These are phyloP conservation scores for Capromys pilorides DNA, from an alignment of 2,797 vertebrate species.

Conservation along the genomic window DNA sequence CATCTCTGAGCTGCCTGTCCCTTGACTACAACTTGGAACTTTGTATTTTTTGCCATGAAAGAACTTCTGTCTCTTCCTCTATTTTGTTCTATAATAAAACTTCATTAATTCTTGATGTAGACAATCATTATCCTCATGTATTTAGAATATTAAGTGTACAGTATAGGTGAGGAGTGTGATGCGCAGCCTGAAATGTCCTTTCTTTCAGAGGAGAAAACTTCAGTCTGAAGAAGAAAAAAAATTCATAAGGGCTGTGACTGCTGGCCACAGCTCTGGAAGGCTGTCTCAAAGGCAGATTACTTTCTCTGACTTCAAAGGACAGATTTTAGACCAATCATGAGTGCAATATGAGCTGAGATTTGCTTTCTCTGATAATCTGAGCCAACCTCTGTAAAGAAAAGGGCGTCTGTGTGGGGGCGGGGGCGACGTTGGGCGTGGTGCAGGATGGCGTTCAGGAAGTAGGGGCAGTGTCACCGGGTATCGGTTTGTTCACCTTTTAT, in stretches of 20 bases:
- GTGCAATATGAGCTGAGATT: constrained; percentile 1
- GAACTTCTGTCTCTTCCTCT: constrained; percentile 72
- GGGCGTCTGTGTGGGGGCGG: not conserved
- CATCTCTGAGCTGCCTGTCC: constrained; percentile 28
- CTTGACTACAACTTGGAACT: constrained; percentile 54
- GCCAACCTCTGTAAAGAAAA: not conserved
- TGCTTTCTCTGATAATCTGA: not conserved
- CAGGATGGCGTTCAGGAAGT: not conserved
- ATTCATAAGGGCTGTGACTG: not conserved
- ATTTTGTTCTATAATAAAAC: constrained; percentile 80
- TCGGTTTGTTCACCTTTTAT: not conserved
- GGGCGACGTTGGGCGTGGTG: not conserved
- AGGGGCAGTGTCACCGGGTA: not conserved
- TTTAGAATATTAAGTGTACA: constrained; percentile 12
- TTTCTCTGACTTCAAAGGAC: constrained; percentile 13
- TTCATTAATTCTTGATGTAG: constrained; percentile 74
- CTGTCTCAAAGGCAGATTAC: constrained; percentile 5
- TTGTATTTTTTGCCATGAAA: constrained; percentile 69
- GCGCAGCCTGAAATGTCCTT: not conserved
- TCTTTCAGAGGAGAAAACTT: not conserved
- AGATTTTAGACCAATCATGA: not conserved
- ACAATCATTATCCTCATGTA: constrained; percentile 63
- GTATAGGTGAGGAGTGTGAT: not conserved
- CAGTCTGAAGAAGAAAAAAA: constrained; percentile 13
- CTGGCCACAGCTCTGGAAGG: not conserved